Conservation (phyloP, 1,140 invertebrate species). For the Mesaphorura yosii region DNA sequence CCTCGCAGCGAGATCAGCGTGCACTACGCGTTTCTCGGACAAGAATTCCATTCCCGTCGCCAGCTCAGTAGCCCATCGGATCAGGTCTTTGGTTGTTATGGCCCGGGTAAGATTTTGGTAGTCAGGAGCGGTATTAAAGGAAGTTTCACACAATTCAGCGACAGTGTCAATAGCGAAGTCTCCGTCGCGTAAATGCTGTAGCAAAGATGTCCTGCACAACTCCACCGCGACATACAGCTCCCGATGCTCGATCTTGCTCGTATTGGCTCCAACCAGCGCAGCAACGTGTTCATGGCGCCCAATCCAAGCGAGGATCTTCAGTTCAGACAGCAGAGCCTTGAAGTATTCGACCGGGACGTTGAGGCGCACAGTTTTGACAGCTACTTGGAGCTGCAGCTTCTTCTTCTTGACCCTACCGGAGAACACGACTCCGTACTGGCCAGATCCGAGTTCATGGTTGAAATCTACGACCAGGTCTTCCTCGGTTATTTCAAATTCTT, state of each 20-base stretch:
- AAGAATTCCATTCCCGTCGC: too few species aligned
- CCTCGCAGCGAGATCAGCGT: neutral
- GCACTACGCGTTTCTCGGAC: conserved; percentile 1
- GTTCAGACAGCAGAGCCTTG: neutral
- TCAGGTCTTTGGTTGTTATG: too few species aligned
- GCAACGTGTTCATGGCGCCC: neutral
- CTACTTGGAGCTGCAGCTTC: neutral
- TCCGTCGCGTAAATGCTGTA: too few species aligned
- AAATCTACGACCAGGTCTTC: neutral
- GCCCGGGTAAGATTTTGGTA: too few species aligned
- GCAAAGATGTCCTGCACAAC: too few species aligned
- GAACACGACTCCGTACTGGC: neutral
- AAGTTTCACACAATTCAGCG: too few species aligned
- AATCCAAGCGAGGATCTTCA: conserved; percentile 1
- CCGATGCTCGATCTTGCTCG: neutral
- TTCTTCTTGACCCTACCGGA: neutral
- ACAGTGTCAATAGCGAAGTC: too few species aligned
- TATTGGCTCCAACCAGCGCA: neutral
- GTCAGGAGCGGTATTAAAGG: too few species aligned
- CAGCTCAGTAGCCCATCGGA: too few species aligned
- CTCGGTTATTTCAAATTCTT: too few species aligned
- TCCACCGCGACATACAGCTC: too few species aligned
- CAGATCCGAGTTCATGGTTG: neutral
- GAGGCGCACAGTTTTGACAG: neutral
- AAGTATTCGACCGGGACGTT: neutral